Evolutionary conservation across 2,113 vertebrate species (phyloP).

Genomic region (Mungos mungo): DNA sequence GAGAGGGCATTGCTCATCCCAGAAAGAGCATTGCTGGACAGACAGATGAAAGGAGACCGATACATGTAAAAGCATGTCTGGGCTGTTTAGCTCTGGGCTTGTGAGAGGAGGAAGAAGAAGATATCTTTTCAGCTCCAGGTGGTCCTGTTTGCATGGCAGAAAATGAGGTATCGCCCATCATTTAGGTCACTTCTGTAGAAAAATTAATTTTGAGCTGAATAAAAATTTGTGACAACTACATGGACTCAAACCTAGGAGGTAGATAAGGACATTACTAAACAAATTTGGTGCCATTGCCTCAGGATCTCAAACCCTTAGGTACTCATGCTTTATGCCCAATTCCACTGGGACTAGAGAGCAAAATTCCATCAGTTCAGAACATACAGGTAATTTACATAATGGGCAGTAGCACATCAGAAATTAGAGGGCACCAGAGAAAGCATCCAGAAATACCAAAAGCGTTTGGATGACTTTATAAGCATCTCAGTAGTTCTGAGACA

Average conservation of each 20-base stretch:
- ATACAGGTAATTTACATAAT: background rate
- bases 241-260: background rate
- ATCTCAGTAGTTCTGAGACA: no score
- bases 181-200: background rate
- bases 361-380: background rate
- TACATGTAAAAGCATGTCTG: background rate
- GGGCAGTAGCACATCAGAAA: background rate
- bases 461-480: background rate
- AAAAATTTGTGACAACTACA: slow-evolving; percentile 12
- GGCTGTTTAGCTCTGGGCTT: background rate
- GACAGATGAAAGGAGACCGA: background rate
- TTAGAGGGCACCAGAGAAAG: background rate
- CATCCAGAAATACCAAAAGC: background rate
- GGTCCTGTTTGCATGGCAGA: background rate
- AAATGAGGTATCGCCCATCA: background rate
- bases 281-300: background rate
- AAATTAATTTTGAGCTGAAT: slow-evolving; percentile 25
- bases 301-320: background rate
- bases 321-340: background rate
- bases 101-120: background rate
- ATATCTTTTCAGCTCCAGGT: background rate
- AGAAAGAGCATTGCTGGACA: background rate
- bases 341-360: background rate
- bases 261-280: background rate
- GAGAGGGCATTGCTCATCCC: background rate